Conservation (phyloP, 2,113 vertebrate species). For the Zosterops pallidus region DNA sequence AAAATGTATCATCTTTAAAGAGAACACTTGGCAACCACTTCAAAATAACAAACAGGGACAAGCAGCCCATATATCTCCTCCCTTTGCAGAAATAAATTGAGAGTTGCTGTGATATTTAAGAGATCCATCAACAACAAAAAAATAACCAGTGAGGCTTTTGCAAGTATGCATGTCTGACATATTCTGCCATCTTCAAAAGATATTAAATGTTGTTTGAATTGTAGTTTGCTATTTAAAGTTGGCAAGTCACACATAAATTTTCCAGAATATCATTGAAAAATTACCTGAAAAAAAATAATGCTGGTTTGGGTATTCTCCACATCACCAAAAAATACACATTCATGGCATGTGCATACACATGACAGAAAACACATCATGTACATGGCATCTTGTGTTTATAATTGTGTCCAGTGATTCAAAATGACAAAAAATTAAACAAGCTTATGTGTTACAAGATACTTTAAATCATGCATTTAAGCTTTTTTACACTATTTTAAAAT, state of each 20-base stretch:
- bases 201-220: background rate
- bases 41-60: background rate
- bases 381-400: background rate
- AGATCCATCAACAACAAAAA: background rate
- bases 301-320: background rate
- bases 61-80: background rate
- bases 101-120: background rate
- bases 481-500: background rate
- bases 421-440: background rate
- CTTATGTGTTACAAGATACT: background rate
- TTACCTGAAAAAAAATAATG: background rate
- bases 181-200: background rate
- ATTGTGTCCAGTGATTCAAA: background rate
- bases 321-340: background rate
- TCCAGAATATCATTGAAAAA: background rate
- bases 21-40: constrained; percentile 1
- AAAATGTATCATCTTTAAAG: background rate
- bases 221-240: background rate
- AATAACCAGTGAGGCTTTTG: background rate
- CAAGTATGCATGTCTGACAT: background rate
- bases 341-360: background rate
- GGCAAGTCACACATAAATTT: background rate
- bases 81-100: background rate
- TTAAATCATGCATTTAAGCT: background rate
- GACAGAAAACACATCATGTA: background rate